Conservation (phyloP, 2,888 invertebrate species). For the Acronicta alni region DNA sequence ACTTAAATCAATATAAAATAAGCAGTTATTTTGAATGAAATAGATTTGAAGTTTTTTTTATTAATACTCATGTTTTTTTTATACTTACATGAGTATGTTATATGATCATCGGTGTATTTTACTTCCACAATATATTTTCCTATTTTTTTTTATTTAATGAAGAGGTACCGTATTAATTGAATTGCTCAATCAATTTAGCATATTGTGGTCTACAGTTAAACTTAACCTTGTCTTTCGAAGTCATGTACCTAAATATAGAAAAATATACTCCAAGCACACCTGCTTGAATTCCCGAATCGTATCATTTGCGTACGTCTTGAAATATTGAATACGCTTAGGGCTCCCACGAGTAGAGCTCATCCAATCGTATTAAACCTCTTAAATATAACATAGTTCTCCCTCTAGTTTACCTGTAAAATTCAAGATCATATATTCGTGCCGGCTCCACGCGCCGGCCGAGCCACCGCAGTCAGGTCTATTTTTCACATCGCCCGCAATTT, state of each 20-base stretch:
- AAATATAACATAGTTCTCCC: conserved; percentile 52
- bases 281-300: conserved; percentile 16
- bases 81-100: neutral
- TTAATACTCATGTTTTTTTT: conserved; percentile 14
- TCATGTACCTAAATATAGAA: neutral
- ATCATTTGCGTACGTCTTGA: conserved; percentile 37
- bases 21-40: conserved; percentile 25
- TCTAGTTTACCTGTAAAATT: conserved; percentile 65
- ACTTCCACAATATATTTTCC: too few relatives aligned
- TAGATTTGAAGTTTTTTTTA: conserved; percentile 15
- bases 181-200: neutral
- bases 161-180: too few relatives aligned
- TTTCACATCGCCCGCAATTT: conserved; percentile 78
- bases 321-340: conserved; percentile 43
- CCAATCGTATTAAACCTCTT: conserved; percentile 54
- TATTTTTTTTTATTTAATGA: too few relatives aligned
- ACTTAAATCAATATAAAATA: conserved; percentile 33
- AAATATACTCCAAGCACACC: conserved; percentile 8
- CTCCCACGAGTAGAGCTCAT: conserved; percentile 29
- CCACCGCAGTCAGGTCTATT: conserved; percentile 67
- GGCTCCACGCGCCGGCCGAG: conserved; percentile 44
- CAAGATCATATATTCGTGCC: conserved; percentile 69
- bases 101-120: conserved; percentile 16
- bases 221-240: neutral
- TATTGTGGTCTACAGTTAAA: neutral